Evolutionary conservation across 2,888 invertebrate genomes (phyloP), one percentile per base, ranked within the genome.

Genomic region (Drosophila acutilabella): DNA sequence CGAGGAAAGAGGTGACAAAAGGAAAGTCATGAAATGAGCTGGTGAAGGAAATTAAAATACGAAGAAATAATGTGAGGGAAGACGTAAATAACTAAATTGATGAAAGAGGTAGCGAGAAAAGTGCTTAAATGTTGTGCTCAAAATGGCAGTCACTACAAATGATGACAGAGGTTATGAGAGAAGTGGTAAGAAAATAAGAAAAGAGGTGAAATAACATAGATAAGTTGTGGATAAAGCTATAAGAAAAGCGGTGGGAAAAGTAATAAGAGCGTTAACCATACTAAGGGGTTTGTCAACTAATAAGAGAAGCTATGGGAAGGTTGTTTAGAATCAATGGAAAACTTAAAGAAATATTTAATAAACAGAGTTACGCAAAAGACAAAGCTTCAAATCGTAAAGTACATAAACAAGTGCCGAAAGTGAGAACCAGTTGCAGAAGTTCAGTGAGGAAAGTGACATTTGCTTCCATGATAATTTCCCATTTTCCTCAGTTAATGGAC

Each of bases 1-100:
- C 59, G 53, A 30, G 6, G 30, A 30, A 54, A 67, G 20, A 54
- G 61, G 51, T 54, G 45, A 51, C 69, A 40, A 42, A 20, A 1
- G 3, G 10, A 2, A 48, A 16, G 42, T 14, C 13, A 42, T 13
- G 13, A 13, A 26, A 13, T 1, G 30, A 45, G 10, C 23, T 4
- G n/a, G 41, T 10, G 10, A 13, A 38, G 13, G 16, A 14, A 30
- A 20, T 14, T 14, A 16, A 13, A 47, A 6, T 26, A 36, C 18
- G 6, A 8, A n/a, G 23, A 23, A 42, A 18, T 20, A 54, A 14
- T 11, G 40, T 4, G 41, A 38, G 6, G 20, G 1, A 26, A 38
- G 11, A 14, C n/a, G n/a, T 2, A 30, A n/a, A 14, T 5, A 18
- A 45, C 33, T n/a, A 11, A 18, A 42, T 13, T 7, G n/a, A 2